Percentiles rank a stretch among this genome's conserved stretches.
These are phyloP conservation scores for Miltochrista miniata DNA, from an alignment of 2,888 invertebrate species.

Conservation along the genomic window DNA sequence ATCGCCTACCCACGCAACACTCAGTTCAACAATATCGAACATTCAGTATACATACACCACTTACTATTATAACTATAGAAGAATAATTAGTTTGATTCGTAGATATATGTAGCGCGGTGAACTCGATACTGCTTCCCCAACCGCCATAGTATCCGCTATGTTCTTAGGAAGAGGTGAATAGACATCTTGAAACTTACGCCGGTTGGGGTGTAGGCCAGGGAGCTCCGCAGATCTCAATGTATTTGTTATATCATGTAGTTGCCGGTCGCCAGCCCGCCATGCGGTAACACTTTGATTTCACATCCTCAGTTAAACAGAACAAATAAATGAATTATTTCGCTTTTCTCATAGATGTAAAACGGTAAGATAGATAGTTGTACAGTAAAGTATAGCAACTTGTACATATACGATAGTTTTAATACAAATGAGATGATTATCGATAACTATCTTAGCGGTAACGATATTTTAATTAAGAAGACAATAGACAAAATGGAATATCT, in stretches of 20 bases:
- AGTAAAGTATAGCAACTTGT: slow-evolving; percentile 77
- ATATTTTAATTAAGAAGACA: slow-evolving; percentile 74
- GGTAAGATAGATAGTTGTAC: slow-evolving; percentile 79
- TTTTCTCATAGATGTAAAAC: slow-evolving; percentile 71
- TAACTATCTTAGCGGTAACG: slow-evolving; percentile 79
- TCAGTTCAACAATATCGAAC: slow-evolving; percentile 67
- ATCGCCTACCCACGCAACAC: slow-evolving; percentile 48
- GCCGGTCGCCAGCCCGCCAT: slow-evolving; percentile 70
- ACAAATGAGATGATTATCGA: slow-evolving; percentile 69
- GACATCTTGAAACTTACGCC: slow-evolving; percentile 2
- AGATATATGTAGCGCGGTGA: slow-evolving; percentile 76
- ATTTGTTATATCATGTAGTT: slow-evolving; percentile 81
- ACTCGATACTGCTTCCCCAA: slow-evolving; percentile 45
- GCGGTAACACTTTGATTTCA: slow-evolving; percentile 66
- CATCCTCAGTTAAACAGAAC: slow-evolving; percentile 73
- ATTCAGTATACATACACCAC: slow-evolving; percentile 74
- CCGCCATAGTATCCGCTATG: slow-evolving; percentile 8
- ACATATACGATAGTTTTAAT: slow-evolving; percentile 81
- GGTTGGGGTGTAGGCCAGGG: slow-evolving; percentile 45
- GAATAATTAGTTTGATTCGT: slow-evolving; percentile 83
- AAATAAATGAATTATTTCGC: slow-evolving; percentile 60
- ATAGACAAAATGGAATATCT: slow-evolving; percentile 67
- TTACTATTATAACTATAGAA: slow-evolving; percentile 81
- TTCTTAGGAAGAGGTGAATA: slow-evolving; percentile 1
- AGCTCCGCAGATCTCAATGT: slow-evolving; percentile 70